Percentiles rank a stretch among this genome's conserved stretches.
These are phyloP conservation scores for Centropus bengalensis DNA, from an alignment of 2,113 vertebrate genomes.

Conservation along the genomic window DNA sequence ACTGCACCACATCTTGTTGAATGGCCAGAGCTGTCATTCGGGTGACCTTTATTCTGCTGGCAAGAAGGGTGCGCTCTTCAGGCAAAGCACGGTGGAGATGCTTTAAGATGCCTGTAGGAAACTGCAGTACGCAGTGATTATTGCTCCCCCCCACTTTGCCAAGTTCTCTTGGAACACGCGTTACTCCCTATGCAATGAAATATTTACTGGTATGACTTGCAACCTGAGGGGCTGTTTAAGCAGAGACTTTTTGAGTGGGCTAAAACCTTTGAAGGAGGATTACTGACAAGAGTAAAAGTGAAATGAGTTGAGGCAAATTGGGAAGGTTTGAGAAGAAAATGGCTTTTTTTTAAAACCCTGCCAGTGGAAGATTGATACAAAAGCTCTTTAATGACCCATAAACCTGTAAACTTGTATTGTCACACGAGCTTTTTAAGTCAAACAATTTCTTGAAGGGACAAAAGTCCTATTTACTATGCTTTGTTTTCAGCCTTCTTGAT, in stretches of 20 bases:
- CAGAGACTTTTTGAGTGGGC: constrained; percentile 63
- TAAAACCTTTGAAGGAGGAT: constrained; percentile 54
- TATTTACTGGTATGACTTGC: constrained; percentile 63
- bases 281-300: constrained; percentile 28
- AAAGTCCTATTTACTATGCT: constrained; percentile 51
- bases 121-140: constrained; percentile 16
- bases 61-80: not conserved
- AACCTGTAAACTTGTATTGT: constrained; percentile 56
- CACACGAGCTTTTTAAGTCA: constrained; percentile 30
- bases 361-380: not conserved
- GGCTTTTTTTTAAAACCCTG: not conserved
- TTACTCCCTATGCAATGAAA: constrained; percentile 78
- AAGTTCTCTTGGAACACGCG: constrained; percentile 46
- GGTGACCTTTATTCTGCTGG: not conserved
- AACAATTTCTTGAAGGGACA: constrained; percentile 37
- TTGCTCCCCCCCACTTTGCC: constrained; percentile 36
- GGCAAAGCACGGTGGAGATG: not conserved
- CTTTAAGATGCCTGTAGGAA: constrained; percentile 23
- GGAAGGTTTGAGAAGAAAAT: constrained; percentile 3
- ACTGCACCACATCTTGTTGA: not conserved
- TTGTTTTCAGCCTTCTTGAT: constrained; percentile 73
- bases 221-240: constrained; percentile 48
- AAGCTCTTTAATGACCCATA: constrained; percentile 54
- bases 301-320: constrained; percentile 44
- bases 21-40: not conserved